Evolutionary conservation across 2,113 vertebrate species (phyloP).

Genomic region (Hiodon tergisus): DNA sequence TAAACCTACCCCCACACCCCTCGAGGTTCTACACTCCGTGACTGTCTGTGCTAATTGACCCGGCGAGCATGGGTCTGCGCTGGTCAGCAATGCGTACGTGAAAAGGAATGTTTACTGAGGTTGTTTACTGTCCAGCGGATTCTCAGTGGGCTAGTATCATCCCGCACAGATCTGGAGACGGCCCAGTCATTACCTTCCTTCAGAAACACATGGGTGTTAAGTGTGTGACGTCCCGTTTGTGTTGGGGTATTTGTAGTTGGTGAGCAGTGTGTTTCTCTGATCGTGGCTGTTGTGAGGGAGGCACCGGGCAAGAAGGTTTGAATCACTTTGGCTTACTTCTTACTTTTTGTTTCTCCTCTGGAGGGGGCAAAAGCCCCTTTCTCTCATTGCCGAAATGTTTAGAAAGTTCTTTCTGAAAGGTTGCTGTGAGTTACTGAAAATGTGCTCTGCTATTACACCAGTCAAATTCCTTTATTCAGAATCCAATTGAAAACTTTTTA

Average conservation of each 20-base stretch:
- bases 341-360: too few relatives aligned
- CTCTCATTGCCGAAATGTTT: neutral
- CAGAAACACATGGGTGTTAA: neutral
- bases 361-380: too few relatives aligned
- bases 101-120: too few relatives aligned
- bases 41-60: too few relatives aligned
- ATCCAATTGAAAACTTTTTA: slow-evolving; percentile 40
- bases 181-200: slow-evolving; percentile 5
- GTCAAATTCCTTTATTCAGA: slow-evolving; percentile 16
- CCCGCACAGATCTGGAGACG: slow-evolving; percentile 13
- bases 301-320: too few relatives aligned
- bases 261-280: neutral
- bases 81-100: too few relatives aligned
- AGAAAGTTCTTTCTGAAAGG: slow-evolving; percentile 1
- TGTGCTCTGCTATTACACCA: neutral
- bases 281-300: neutral
- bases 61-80: too few relatives aligned
- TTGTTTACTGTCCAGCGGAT: neutral
- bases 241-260: neutral
- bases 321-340: too few relatives aligned
- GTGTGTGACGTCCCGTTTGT: neutral
- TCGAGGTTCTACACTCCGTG: too few relatives aligned
- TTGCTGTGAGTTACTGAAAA: slow-evolving; percentile 13
- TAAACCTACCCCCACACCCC: too few relatives aligned
- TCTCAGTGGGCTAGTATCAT: slow-evolving; percentile 19